phyloP scores from a whole-genome alignment of 1,140 invertebrate species.

The Stenopsyche tienmushanensis region DNA sequence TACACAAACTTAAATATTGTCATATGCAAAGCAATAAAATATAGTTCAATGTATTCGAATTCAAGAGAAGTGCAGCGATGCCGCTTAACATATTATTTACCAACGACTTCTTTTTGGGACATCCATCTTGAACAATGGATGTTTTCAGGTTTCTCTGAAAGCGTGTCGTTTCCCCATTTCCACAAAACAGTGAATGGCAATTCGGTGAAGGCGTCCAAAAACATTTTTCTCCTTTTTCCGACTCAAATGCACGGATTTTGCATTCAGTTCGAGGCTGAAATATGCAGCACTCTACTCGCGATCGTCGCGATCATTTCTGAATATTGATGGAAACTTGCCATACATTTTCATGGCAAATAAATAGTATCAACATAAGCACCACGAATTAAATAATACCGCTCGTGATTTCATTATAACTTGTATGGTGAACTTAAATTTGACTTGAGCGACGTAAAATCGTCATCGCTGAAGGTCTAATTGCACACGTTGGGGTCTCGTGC shows the following conservation, averaged over 20 bases:
- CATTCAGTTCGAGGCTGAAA: conserved; percentile 47
- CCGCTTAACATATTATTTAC: conserved; percentile 41
- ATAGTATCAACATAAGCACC: too few species aligned
- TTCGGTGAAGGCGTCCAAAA: conserved; percentile 48
- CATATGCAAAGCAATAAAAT: too few species aligned
- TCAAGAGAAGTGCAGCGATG: not conserved
- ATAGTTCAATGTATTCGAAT: too few species aligned
- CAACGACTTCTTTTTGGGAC: conserved; percentile 38
- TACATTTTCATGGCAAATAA: too few species aligned
- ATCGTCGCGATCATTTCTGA: too few species aligned
- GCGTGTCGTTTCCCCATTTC: conserved; percentile 60
- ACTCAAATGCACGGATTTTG: conserved; percentile 34
- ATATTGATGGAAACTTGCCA: too few species aligned
- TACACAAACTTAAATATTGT: not conserved
- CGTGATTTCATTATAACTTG: too few species aligned
- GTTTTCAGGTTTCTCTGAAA: conserved; percentile 52
- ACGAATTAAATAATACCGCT: too few species aligned
- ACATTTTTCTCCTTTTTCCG: conserved; percentile 27
- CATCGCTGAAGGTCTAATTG: too few species aligned
- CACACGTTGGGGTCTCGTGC: too few species aligned
- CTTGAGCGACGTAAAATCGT: too few species aligned
- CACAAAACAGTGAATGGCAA: conserved; percentile 59
- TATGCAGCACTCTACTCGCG: conserved; percentile 26
- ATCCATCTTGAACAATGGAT: conserved; percentile 55
- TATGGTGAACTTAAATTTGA: too few species aligned